Base-by-base conservation (phyloP, 1,140 invertebrate genomes). In the Drosophila suzukii region DNA sequence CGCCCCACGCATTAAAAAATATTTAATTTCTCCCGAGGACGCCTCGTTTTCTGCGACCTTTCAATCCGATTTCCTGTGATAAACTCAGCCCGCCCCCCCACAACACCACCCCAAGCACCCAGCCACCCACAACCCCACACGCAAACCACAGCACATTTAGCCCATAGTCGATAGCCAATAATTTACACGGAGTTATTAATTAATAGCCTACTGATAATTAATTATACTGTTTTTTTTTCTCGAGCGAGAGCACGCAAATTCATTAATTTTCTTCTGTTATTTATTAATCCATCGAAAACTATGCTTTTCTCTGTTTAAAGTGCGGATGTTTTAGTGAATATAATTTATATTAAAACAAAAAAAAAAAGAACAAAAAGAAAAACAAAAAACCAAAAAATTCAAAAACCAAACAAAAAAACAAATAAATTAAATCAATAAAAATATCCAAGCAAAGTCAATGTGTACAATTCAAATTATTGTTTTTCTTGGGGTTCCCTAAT, bases 31-130 rank as follows among this genome's bases (percentile, higher is more conserved):
- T 53, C 50, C 50, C 50, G 15, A 34, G 50, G 50, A 53, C 50
- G 30, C 50, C 50, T 32, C 30, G 30, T 67, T 30, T 70, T 60
- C 46, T 63, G 50, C 57, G 46, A 63, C 61, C 65, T 79, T 57
- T 12, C 32, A 76, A 70, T 80, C 63, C 47, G 50, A 80, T 80
- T 71, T 85, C 75, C 82, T 86, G 82, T 86, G 82, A 86, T 86
- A 86, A 85, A 65, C 77, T 85, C 65, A 86, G 54, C 63, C 62
- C 56, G 43, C 39, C 54, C 39, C 39, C 60, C 55, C 32, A 59
- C 43, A 13, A 27, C 49, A 32, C 55, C 58, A 36, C 43, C 38
- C 20, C 54, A 39, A 43, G 3, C 41, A 43, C 43, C 10, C 44
- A 11, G 34, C 20, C 32, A 24, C 39, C 34, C 34, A 38, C 32